Evolutionary conservation across 2,797 vertebrate genomes (phyloP).

Genomic region (Sebastes flavidus): DNA sequence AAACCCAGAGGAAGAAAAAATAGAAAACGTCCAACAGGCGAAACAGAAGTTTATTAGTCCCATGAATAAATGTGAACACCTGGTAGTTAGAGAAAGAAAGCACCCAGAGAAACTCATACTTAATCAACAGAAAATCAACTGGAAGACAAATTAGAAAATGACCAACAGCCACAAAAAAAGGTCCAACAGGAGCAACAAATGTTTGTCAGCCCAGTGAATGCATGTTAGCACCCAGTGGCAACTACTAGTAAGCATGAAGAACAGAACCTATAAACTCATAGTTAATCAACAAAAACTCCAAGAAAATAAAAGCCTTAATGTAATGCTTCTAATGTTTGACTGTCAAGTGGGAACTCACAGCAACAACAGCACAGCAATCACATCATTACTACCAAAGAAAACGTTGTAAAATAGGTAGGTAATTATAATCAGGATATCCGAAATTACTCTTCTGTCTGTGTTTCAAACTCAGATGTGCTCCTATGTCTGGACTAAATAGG

Average conservation of each 20-base stretch:
- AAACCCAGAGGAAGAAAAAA: too few species aligned
- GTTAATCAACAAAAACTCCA: neutral
- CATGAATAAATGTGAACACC: too few species aligned
- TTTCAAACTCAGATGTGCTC: neutral
- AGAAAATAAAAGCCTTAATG: neutral
- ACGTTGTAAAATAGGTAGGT: neutral
- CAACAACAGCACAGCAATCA: neutral
- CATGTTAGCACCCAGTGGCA: neutral
- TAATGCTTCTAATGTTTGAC: neutral
- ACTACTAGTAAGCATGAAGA: neutral
- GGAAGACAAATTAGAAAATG: neutral
- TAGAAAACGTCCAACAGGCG: too few species aligned
- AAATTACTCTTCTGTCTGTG: neutral
- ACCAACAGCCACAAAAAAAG: neutral
- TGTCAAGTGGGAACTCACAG: neutral
- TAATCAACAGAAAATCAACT: neutral
- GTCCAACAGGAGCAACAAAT: neutral
- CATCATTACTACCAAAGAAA: neutral
- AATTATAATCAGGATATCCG: neutral
- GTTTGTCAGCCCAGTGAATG: neutral
- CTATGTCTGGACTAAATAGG: neutral
- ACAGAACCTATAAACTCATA: neutral
- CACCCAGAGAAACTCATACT: neutral
- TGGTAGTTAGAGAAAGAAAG: too few species aligned
- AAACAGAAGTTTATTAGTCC: too few species aligned